phyloP scores from a whole-genome alignment of 2,797 vertebrate species.

The Momotus momota region DNA sequence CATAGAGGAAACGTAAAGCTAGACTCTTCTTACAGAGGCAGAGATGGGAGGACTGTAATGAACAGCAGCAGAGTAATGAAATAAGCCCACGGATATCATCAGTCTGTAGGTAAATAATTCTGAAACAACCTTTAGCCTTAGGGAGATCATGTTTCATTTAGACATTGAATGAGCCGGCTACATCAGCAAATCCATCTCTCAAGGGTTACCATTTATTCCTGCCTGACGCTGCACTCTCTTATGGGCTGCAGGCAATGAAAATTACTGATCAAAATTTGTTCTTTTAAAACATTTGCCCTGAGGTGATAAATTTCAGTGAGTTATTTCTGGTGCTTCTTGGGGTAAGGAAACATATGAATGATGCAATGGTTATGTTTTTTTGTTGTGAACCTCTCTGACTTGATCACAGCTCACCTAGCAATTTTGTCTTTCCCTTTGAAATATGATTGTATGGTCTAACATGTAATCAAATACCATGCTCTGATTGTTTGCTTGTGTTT shows the following conservation, averaged over 20 bases:
- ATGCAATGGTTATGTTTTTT: neutral
- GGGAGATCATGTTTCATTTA: neutral
- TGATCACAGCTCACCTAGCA: neutral
- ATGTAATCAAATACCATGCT: neutral
- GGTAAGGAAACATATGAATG: neutral
- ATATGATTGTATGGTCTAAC: neutral
- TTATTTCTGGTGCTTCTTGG: neutral
- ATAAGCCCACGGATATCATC: neutral
- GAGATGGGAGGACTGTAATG: neutral
- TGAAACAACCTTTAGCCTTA: neutral
- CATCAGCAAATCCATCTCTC: constrained; percentile 4
- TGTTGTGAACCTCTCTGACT: neutral
- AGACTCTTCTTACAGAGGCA: neutral
- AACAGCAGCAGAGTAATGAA: neutral
- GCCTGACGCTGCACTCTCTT: neutral
- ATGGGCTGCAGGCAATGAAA: neutral
- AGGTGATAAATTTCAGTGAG: neutral
- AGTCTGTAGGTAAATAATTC: neutral
- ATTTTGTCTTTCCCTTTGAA: neutral
- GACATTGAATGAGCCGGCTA: neutral
- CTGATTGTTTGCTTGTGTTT: neutral
- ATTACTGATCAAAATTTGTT: neutral
- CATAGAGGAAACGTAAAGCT: neutral
- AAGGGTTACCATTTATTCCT: neutral
- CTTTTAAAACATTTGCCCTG: neutral